Evolutionary conservation across 2,888 invertebrate species (phyloP), one percentile per base, ranked within the genome.

Genomic region (Tribolium freemani): DNA sequence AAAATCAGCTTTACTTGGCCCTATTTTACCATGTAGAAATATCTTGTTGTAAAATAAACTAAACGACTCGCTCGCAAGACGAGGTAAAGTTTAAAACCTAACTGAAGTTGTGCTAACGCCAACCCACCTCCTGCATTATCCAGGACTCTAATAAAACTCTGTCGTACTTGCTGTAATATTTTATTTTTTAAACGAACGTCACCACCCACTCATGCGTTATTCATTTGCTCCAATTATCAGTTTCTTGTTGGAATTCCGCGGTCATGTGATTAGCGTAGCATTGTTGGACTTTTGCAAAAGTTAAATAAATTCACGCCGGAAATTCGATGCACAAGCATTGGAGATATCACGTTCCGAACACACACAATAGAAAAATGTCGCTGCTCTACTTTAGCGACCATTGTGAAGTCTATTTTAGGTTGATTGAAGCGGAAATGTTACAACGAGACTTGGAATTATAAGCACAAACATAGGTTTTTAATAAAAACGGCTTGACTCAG

Each of bases 381-480:
- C 20, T 45, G 58, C 58, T 58, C 58, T 45, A 58, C 58, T 58
- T 58, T 21, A 44, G 44, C 13, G 13, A 20, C 58, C 44, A 60
- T 60, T 60, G 60, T 58, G n/a, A 20, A 45, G 46, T 60, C 60
- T 60, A 60, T 60, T 60, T 60, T 48, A n/a, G 11, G 60, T 26
- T 60, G 48, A 60, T 60, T 48, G 60, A 26, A 48, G 60, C 60
- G 60, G 60, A 60, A 60, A 60, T 20, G 60, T 20, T 11, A 26
- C 60, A 60, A 46, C 45, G 20, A 20, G 58, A 56, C 46, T 45
- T 21, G 46, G 46, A 60, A 48, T 60, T 60, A 46, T 60, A 26
- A 46, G 46, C 46, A 16, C 58, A 45, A 58, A 58, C 45, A 58
- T 45, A 10, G 60, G 16, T 16, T 44, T 46, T 60, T 46, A 46